phyloP scores from a whole-genome alignment of 1,140 invertebrate genomes.

The Scaptomyza montana region DNA sequence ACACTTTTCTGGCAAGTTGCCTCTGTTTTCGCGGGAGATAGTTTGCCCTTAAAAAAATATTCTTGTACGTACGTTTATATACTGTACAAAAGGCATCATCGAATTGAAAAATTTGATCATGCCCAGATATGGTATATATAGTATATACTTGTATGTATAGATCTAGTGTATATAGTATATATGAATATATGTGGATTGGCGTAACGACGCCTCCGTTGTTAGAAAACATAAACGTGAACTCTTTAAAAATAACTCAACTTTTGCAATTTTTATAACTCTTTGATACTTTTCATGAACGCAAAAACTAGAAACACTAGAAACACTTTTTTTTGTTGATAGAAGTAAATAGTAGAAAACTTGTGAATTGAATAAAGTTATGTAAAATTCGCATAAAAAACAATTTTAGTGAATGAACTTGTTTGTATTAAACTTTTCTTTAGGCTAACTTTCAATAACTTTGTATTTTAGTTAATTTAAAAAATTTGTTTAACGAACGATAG shows the following conservation, averaged over 20 bases:
- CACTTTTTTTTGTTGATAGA: constrained; percentile 21
- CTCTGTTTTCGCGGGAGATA: constrained; percentile 16
- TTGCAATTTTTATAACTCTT: constrained; percentile 53
- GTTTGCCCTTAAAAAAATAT: constrained; percentile 16
- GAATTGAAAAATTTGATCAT: constrained; percentile 16
- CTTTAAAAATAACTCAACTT: constrained; percentile 44
- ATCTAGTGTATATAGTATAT: constrained; percentile 7
- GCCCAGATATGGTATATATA: constrained; percentile 4
- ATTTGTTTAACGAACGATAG: constrained; percentile 71
- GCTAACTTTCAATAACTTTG: constrained; percentile 78
- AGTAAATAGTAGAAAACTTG: constrained; percentile 61
- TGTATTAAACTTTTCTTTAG: constrained; percentile 49
- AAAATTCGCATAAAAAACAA: constrained; percentile 69
- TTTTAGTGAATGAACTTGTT: constrained; percentile 72
- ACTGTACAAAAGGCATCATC: not conserved
- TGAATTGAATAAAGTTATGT: constrained; percentile 55
- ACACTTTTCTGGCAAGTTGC: constrained; percentile 37
- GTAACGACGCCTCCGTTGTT: constrained; percentile 16
- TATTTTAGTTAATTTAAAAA: constrained; percentile 41
- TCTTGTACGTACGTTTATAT: constrained; percentile 6
- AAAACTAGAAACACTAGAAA: constrained; percentile 64
- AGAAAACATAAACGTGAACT: constrained; percentile 51
- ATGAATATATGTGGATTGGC: constrained; percentile 5
- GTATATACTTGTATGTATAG: not conserved
- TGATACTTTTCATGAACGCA: constrained; percentile 40